A percentile compares a stretch with the other conserved stretches of the same genome.
phyloP scores from a whole-genome alignment of 2,113 vertebrate species.

The Petrocephalus microphthalmus region DNA sequence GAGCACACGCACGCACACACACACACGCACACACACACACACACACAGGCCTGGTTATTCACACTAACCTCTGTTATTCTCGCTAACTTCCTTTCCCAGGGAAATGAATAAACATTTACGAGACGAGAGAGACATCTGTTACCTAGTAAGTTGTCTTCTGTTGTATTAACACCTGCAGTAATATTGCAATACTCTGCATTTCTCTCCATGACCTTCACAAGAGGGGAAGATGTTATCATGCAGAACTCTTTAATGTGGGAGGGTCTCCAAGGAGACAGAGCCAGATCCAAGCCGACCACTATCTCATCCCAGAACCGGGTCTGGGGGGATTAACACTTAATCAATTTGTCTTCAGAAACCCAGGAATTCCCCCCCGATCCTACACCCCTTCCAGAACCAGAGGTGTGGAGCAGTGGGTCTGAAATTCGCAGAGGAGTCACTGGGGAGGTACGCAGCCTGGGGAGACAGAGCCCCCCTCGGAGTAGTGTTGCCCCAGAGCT shows the following conservation, averaged over 20 bases:
- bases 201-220: neutral
- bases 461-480: neutral
- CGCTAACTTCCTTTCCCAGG: constrained; percentile 49
- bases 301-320: neutral
- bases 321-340: neutral
- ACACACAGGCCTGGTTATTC: neutral
- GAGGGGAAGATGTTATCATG: neutral
- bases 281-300: neutral
- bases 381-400: constrained; percentile 54
- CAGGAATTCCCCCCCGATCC: constrained; percentile 35
- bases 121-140: constrained; percentile 74
- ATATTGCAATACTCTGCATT: neutral
- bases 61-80: neutral
- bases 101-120: constrained; percentile 89
- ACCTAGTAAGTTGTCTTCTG: constrained; percentile 47
- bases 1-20: too few species aligned
- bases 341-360: constrained; percentile 60
- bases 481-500: too few species aligned
- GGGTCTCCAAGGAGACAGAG: neutral
- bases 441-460: constrained; percentile 58
- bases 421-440: constrained; percentile 53
- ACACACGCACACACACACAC: too few species aligned
- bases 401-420: constrained; percentile 57
- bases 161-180: neutral
- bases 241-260: neutral